These are phyloP conservation scores for Agrotis puta DNA, from an alignment of 2,888 invertebrate species.

Conservation along the genomic window DNA sequence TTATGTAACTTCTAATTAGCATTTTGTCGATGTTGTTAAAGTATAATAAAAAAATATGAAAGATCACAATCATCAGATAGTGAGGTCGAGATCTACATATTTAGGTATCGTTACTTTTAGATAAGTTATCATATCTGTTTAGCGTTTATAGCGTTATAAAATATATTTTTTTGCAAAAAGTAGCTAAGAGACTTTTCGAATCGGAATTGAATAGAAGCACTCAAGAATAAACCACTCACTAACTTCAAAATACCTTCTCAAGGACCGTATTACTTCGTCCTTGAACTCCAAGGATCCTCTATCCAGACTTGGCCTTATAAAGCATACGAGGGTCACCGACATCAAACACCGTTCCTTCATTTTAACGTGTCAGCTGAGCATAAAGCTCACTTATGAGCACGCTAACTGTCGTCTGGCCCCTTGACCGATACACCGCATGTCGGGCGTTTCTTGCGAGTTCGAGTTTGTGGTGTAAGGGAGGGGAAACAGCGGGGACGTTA, in stretches of 20 bases:
- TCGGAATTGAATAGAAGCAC: too few relatives aligned
- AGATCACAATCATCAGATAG: background rate
- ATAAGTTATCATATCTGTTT: background rate
- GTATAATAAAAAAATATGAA: background rate
- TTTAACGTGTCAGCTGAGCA: conserved; percentile 50
- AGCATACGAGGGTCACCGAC: conserved; percentile 41
- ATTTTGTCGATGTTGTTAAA: background rate
- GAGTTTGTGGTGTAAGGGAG: conserved; percentile 41
- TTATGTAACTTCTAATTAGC: background rate
- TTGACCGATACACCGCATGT: conserved; percentile 73
- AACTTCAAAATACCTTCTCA: conserved; percentile 5
- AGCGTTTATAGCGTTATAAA: background rate
- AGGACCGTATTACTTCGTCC: conserved; percentile 32
- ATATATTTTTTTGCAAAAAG: too few relatives aligned
- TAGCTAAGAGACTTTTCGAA: too few relatives aligned
- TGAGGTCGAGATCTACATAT: too few relatives aligned
- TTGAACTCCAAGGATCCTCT: conserved; percentile 42
- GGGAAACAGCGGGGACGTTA: conserved; percentile 13
- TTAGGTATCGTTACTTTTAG: too few relatives aligned
- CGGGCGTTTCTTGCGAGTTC: conserved; percentile 66
- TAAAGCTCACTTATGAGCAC: conserved; percentile 58
- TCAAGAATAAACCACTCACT: background rate
- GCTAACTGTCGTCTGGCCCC: conserved; percentile 73
- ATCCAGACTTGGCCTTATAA: conserved; percentile 54
- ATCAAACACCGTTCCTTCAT: conserved; percentile 42